Evolutionary conservation across 2,797 vertebrate species (phyloP), one percentile per base, ranked within the genome.

Genomic region (Harpagifer antarcticus): DNA sequence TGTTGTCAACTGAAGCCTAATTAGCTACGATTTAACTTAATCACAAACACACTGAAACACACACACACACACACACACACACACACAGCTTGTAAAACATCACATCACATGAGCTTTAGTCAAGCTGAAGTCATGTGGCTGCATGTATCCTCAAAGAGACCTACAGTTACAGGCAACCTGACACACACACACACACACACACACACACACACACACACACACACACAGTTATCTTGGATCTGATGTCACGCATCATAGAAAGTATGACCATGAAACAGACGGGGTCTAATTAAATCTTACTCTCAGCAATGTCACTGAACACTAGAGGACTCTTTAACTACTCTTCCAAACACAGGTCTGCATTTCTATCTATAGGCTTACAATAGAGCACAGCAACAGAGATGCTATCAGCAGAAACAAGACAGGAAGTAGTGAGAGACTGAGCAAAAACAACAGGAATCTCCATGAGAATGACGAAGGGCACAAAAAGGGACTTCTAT

Each of bases 81-180:
- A 23, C 23, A 23, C 23, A 70, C 68, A 83, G 79, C 63, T 56
- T 64, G 54, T 47, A 73, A 61, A 64, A 52, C 40, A 86, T 92
- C 91, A 93, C 89, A 90, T 91, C 91, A 93, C 89, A 90, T 91
- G 91, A 92, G 86, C 57, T 61, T 79, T 37, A 79, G 89, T 81
- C 87, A 89, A 82, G 88, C 81, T 77, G 50, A 5, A 89, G 73
- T 93, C 91, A 92, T 88, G 88, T 86, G 90, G 81, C 76, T 82
- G 69, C 44, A 53, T 64, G 79, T 56, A 74, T 76, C 77, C 74
- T 78, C 66, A 81, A 6, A 80, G 68, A 87, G 68, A 87, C 74
- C 76, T 47, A 55, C 67, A 79, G 48, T 45, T 20, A 68, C 74
- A 82, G 40, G 61, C 2, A 40, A 44, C 45, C 45, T 53, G 17